Base-by-base conservation (phyloP, 1,140 invertebrate genomes). In the Euglossa dilemma region DNA sequence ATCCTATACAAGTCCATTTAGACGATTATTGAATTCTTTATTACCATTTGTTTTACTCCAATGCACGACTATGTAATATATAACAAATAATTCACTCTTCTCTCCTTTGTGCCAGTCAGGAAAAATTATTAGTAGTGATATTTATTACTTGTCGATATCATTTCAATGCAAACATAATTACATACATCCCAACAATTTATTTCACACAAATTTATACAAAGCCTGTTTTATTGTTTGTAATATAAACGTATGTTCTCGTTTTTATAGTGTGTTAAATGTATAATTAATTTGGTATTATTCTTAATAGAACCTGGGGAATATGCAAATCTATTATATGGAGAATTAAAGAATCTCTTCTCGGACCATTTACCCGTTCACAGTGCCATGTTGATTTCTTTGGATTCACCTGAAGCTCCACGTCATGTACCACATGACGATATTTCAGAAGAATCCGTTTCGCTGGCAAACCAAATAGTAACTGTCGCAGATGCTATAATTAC, bases 331-430 rank as follows among this genome's bases (percentile, higher is more conserved):
- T 90, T 98, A 43, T 99, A 97, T 92, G 96, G 97, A 80, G 97
- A 98, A 89, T 91, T 98, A 59, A 92, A 95, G 66, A 94, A 95
- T 64, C 95, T 96, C 63, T 96, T 96, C 93, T 96, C 96, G 16
- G 96, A 96, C 78, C 96, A 97, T 94, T 92, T 98, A 28, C 96
- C 96, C 7, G 94, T 97, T 7, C 96, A 98, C 92, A 95, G 96
- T 72, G 96, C 97, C 8, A 97, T 97, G 93, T 93, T 99, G 56
- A 96, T 97, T 90, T 96, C 95, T 23, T 92, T 98, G 47, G 97
- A 98, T 88, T 94, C 95, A 47, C 56, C 94, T 78, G 91, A 94
- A 88, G 90, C 95, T 87, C 80, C 93, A 91, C 86, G 92, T 86
- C 80, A 95, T 91, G 91, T 96, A 72, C 95, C 95, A 9, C 93